Evolutionary conservation across 2,113 vertebrate species (phyloP).

Genomic region (Salminus brasiliensis): DNA sequence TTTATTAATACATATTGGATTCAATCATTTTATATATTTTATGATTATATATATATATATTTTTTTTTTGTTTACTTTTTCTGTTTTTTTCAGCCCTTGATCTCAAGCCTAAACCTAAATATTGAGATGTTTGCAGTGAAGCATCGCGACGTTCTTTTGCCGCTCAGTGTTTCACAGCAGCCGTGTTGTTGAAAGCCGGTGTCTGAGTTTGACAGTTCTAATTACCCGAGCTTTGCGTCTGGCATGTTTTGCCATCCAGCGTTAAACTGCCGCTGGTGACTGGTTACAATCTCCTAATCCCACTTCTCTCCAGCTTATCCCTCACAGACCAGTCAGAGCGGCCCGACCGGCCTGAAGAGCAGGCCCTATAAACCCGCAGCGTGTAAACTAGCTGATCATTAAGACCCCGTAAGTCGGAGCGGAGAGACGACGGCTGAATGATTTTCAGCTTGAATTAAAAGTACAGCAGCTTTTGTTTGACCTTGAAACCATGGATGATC

Average conservation of each 20-base stretch:
- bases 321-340: background rate
- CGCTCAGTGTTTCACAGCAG: too few species aligned
- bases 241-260: background rate
- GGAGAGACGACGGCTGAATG: background rate
- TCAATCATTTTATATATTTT: too few species aligned
- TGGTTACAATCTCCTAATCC: slow-evolving; percentile 25
- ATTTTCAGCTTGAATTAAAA: background rate
- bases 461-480: background rate
- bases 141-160: too few species aligned
- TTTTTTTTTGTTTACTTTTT: too few species aligned
- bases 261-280: slow-evolving; percentile 5
- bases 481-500: background rate
- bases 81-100: too few species aligned
- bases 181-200: too few species aligned
- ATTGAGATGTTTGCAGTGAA: too few species aligned
- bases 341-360: background rate
- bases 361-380: background rate
- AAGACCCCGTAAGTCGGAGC: background rate
- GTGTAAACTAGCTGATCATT: slow-evolving; percentile 13
- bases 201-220: background rate
- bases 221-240: background rate
- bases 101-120: too few species aligned
- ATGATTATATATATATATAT: too few species aligned
- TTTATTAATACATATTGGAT: too few species aligned
- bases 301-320: slow-evolving; percentile 5